A percentile compares a stretch with the other conserved stretches of the same genome.
Conservation (phyloP, 2,888 invertebrate species). For the Pheosia gnoma region DNA sequence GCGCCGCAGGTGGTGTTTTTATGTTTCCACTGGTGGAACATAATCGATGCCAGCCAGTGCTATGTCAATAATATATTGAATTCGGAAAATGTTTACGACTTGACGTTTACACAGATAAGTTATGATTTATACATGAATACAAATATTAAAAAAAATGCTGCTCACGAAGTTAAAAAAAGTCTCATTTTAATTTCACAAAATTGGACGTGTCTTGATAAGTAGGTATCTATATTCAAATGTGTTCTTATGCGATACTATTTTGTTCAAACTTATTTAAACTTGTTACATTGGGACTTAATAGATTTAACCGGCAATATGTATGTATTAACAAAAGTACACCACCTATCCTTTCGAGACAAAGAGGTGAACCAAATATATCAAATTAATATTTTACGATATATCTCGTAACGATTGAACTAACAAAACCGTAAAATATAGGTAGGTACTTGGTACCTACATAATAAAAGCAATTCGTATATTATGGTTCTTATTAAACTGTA, state of each 20-base stretch:
- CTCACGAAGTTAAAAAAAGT: background rate
- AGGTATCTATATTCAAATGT: background rate
- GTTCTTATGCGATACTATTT: background rate
- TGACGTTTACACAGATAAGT: conserved; percentile 5
- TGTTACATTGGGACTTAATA: too few relatives aligned
- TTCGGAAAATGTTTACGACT: conserved; percentile 24
- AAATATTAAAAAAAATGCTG: background rate
- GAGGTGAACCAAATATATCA: too few relatives aligned
- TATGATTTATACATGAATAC: conserved; percentile 16
- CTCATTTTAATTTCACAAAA: conserved; percentile 3
- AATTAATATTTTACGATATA: too few relatives aligned
- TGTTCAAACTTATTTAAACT: background rate
- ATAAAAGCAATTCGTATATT: too few relatives aligned
- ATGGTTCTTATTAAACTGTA: background rate
- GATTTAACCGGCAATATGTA: too few relatives aligned
- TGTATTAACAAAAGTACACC: too few relatives aligned
- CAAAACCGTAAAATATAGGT: too few relatives aligned
- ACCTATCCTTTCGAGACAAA: too few relatives aligned
- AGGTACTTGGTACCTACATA: too few relatives aligned
- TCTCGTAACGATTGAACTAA: too few relatives aligned
- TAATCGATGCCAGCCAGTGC: conserved; percentile 28
- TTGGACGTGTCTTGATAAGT: background rate
- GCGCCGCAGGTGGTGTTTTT: conserved; percentile 32
- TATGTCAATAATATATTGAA: conserved; percentile 28
- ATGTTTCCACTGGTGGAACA: conserved; percentile 22